These are phyloP conservation scores for Gobio gobio DNA, from an alignment of 2,113 vertebrate genomes.

Conservation along the genomic window DNA sequence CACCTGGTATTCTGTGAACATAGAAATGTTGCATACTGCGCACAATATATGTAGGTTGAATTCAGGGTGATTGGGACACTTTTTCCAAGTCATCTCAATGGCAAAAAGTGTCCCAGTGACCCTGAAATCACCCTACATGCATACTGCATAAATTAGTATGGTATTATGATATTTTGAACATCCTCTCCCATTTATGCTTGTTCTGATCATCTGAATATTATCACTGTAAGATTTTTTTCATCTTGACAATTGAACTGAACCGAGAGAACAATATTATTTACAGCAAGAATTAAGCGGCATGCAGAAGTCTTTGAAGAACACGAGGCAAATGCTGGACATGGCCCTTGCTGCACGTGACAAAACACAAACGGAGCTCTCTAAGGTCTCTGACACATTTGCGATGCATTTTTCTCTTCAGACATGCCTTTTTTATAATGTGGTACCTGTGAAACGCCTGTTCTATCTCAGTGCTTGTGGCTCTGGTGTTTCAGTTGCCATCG, in stretches of 20 bases:
- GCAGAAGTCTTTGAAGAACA: constrained; percentile 46
- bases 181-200: neutral
- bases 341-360: constrained; percentile 30
- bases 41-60: no score
- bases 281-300: constrained; percentile 61
- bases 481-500: constrained; percentile 55
- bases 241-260: neutral
- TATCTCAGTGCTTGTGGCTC: neutral
- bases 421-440: neutral
- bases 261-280: neutral
- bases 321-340: constrained; percentile 50
- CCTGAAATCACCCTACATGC: no score
- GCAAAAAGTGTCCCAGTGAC: no score
- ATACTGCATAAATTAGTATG: neutral
- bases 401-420: neutral
- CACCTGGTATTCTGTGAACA: neutral
- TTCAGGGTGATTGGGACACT: no score
- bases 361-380: constrained; percentile 46
- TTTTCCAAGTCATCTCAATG: no score
- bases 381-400: constrained; percentile 55
- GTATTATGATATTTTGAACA: neutral
- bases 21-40: neutral
- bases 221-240: neutral
- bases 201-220: neutral
- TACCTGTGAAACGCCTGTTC: neutral